Percentiles rank a stretch among this genome's conserved stretches.
phyloP scores from a whole-genome alignment of 1,140 invertebrate genomes.

The Philotrypesis tridentata region DNA sequence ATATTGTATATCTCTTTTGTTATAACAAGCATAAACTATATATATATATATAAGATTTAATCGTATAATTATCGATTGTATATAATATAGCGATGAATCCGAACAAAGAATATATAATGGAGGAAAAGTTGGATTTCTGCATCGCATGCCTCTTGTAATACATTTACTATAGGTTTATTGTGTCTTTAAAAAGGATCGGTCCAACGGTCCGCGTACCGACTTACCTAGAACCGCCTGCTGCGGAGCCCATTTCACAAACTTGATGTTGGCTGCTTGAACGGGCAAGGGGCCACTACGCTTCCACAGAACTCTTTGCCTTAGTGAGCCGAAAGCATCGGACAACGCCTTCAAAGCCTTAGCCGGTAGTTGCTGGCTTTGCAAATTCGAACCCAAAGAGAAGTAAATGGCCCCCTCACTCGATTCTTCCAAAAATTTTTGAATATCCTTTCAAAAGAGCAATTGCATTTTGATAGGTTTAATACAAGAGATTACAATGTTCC shows the following conservation, averaged over 20 bases:
- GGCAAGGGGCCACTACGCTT: conserved; percentile 74
- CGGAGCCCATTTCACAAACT: conserved; percentile 80
- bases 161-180: conserved; percentile 20
- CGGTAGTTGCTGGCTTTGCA: conserved; percentile 74
- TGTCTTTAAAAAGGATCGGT: conserved; percentile 21
- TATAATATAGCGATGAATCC: neutral
- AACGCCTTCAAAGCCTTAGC: conserved; percentile 63
- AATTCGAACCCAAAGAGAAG: conserved; percentile 77
- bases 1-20: neutral
- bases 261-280: conserved; percentile 75
- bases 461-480: neutral
- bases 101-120: neutral
- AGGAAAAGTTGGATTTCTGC: neutral
- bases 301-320: conserved; percentile 79
- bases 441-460: conserved; percentile 60
- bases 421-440: conserved; percentile 73
- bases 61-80: neutral
- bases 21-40: neutral
- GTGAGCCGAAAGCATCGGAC: conserved; percentile 74
- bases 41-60: neutral
- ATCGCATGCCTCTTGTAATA: neutral
- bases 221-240: conserved; percentile 79
- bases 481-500: too few relatives aligned
- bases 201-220: neutral
- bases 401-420: conserved; percentile 76